Evolutionary conservation across 2,113 vertebrate genomes (phyloP).

Genomic region (Labrus mixtus): DNA sequence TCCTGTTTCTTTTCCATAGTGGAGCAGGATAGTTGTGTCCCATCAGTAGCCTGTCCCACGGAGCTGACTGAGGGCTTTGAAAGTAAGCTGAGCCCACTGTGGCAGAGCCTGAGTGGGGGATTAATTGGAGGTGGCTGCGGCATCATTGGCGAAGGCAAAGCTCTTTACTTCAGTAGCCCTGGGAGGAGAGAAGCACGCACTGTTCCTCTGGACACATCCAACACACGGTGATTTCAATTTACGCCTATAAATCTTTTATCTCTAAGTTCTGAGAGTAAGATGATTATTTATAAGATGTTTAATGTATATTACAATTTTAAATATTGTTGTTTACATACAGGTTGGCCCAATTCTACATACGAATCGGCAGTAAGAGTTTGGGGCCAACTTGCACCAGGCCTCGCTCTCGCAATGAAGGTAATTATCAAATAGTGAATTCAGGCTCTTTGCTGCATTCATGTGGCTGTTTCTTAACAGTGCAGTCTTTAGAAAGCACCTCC

Average conservation of each 20-base stretch:
- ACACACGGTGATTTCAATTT: conserved; percentile 86
- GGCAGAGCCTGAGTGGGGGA: conserved; percentile 94
- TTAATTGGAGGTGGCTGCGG: conserved; percentile 93
- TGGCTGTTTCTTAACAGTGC: conserved; percentile 40
- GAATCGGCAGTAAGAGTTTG: conserved; percentile 93
- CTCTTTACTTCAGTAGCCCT: conserved; percentile 93
- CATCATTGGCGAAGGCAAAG: conserved; percentile 91
- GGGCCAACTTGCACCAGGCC: conserved; percentile 93
- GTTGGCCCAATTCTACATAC: conserved; percentile 95
- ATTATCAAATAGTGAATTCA: conserved; percentile 26
- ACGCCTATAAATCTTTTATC: neutral
- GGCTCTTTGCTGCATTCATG: conserved; percentile 51
- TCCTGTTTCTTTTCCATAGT: conserved; percentile 75
- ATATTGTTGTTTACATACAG: conserved; percentile 70
- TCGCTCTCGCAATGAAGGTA: conserved; percentile 96
- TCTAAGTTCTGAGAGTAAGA: neutral
- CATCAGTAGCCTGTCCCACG: conserved; percentile 88
- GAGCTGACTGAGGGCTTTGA: conserved; percentile 98
- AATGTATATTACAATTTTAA: neutral
- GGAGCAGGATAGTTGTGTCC: conserved; percentile 94
- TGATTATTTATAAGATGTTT: neutral
- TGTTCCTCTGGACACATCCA: conserved; percentile 93
- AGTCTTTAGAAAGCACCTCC: conserved; percentile 9
- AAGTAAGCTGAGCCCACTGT: conserved; percentile 95
- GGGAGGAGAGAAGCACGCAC: conserved; percentile 94